These are phyloP conservation scores for Acrobeloides nanus DNA, from an alignment of 2,888 invertebrate genomes.

Conservation along the genomic window DNA sequence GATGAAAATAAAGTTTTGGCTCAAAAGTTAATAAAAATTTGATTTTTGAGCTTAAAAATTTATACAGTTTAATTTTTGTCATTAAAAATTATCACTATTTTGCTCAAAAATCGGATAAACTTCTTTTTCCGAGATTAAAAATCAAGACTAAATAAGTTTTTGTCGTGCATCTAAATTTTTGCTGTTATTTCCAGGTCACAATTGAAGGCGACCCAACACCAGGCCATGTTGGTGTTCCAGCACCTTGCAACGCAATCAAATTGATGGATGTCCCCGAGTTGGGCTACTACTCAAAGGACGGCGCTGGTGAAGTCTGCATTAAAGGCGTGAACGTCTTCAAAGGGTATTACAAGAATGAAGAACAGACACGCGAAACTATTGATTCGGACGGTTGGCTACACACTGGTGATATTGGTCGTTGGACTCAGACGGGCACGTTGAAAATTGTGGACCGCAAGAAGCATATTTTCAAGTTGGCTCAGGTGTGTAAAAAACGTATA, in stretches of 20 bases:
- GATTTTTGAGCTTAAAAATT: no score
- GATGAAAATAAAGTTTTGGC: no score
- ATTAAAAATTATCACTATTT: no score
- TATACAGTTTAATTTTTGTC: no score
- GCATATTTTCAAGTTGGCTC: conserved; percentile 43
- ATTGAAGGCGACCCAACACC: conserved; percentile 53
- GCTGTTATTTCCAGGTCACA: conserved; percentile 37
- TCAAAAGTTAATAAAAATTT: no score
- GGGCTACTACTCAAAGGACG: conserved; percentile 62
- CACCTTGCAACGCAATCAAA: conserved; percentile 87
- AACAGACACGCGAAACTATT: conserved; percentile 82
- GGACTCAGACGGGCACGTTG: conserved; percentile 34
- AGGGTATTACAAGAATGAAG: conserved; percentile 73
- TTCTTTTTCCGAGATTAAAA: no score
- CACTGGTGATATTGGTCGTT: conserved; percentile 43
- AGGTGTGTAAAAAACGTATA: no score
- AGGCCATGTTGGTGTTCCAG: conserved; percentile 86
- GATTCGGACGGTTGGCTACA: conserved; percentile 60
- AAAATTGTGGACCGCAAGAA: conserved; percentile 39
- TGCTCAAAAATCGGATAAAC: no score
- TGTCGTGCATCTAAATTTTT: no score
- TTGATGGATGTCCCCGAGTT: conserved; percentile 93
- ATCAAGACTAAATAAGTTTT: no score
- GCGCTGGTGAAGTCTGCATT: conserved; percentile 50
- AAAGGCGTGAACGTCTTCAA: conserved; percentile 34